Base-by-base conservation (phyloP, 2,113 vertebrate species). In the Cyanoderma ruficeps region DNA sequence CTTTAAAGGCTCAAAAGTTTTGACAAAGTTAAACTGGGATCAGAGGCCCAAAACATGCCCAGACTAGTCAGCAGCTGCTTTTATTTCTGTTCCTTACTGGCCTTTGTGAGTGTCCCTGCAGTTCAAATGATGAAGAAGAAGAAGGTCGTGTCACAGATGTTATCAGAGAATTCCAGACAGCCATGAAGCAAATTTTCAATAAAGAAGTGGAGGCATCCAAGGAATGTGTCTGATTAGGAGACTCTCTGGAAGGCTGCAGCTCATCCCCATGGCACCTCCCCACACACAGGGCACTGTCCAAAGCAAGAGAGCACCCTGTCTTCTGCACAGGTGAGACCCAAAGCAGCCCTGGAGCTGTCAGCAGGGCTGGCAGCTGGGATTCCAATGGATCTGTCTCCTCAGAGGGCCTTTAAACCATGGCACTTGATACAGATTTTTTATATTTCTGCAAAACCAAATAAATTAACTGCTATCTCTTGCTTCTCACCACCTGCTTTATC, bases 171-270 rank as follows among this genome's bases (percentile, higher is more conserved):
- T 11, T 14, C 52, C 71, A 47, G n/a, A 60, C 15, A 68, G 53
- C 20, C 57, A 25, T 1, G 19, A 77, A 68, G 39, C 25, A 59
- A 82, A 11, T 12, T 76, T 72, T 61, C 0, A 0, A 52, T 53
- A 28, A 64, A 80, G 59, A 80, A 60, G 12, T 11, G 37, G 50
- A 89, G 24, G 28, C 24, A 56, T n/a, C n/a, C 60, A 78, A 87
- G 60, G 22, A 44, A 67, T 3, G 20, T 49, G 19, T n/a, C 75
- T 28, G 46, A 52, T 44, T 1, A 18, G 31, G 65, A 70, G 41
- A 13, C 19, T 49, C 3, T 0, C 11, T 0, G 0, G 31, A 37
- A 82, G 13, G 52, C 81, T 83, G 69, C 55, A 87, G 68, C 77
- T 81, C 55, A 53, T 9, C 21, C 16, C n/a, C 30, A 0, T 0